Base-by-base conservation (phyloP, 2,888 invertebrate species). In the Eucera pruinosa region DNA sequence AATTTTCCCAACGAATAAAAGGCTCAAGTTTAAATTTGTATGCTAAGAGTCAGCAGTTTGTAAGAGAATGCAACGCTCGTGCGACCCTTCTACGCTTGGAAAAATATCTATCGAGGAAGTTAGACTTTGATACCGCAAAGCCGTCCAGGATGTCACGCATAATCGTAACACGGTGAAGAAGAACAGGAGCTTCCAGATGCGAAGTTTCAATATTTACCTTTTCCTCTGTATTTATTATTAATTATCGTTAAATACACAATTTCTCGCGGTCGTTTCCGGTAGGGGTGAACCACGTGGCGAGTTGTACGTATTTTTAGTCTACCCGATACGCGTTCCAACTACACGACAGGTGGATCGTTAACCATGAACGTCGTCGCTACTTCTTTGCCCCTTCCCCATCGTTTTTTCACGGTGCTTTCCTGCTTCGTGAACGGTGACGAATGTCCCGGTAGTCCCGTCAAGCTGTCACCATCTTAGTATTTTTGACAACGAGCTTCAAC, bases 291-390 rank as follows among this genome's bases (percentile, higher is more conserved):
- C 82, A 84, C 82, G 82, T 81, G 82, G 64, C 50, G 50, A 45
- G 30, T 25, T 55, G 61, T 84, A 27, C 55, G 61, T 85, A 84
- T 84, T 78, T 85, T 80, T 85, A 80, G 75, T 23, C 58, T 45
- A 36, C 60, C 61, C 72, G 68, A 78, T 77, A 71, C 48, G 27
- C 62, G 62, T 30, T 4, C 48, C 48, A 54, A 23, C 55, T 9
- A 11, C 72, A 62, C 76, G 83, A 81, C 84, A 84, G 86, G 84
- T 84, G 84, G 84, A 84, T 85, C 86, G 83, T 84, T 85, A 85
- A 85, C 69, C 66, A 64, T 45, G 60, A 55, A 27, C 67, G 60
- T 65, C 58, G 61, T 62, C 65, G 64, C 43, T 61, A 18, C 57
- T 50, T 45, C 68, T 47, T 47, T 55, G 25, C 23, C 25, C 50